A percentile compares a stretch with the other conserved stretches of the same genome.
These are phyloP conservation scores for Micromussa lordhowensis DNA, from an alignment of 92 coral and sea anemone genomes.

Conservation along the genomic window DNA sequence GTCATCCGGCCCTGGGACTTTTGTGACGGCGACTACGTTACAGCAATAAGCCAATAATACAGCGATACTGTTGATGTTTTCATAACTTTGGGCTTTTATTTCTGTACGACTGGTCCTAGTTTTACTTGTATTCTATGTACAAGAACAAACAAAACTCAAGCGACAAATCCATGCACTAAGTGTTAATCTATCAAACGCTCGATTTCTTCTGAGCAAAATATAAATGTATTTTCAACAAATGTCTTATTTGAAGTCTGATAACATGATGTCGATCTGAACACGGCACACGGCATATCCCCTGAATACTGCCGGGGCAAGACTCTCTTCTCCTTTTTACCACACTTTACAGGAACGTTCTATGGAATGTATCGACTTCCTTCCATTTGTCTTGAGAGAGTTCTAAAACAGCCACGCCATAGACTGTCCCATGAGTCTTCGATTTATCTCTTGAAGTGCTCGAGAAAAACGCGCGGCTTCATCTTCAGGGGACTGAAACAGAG, in stretches of 20 bases:
- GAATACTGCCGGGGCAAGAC: not conserved
- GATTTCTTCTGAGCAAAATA: not conserved
- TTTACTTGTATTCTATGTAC: not conserved
- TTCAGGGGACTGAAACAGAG: conserved; percentile 27
- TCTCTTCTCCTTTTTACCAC: not conserved
- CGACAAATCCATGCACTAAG: conserved; percentile 1
- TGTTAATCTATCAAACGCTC: not conserved
- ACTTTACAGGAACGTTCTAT: not conserved
- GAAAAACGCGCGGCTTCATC: conserved; percentile 35
- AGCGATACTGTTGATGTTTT: not conserved
- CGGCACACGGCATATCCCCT: not conserved
- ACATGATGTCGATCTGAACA: not conserved
- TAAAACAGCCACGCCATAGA: conserved; percentile 36
- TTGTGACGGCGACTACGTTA: not conserved
- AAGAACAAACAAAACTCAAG: not conserved
- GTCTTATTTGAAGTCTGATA: not conserved
- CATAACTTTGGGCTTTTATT: not conserved
- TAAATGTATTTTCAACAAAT: not conserved
- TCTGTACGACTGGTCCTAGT: not conserved
- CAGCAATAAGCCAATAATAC: not conserved
- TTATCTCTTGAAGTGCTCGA: conserved; percentile 58
- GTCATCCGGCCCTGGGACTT: too few species aligned
- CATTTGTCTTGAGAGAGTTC: not conserved
- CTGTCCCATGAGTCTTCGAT: conserved; percentile 49
- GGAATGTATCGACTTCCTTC: not conserved